A percentile compares a stretch with the other conserved stretches of the same genome.
Evolutionary conservation across 2,888 invertebrate genomes (phyloP).

Genomic region (Lingula anatina): DNA sequence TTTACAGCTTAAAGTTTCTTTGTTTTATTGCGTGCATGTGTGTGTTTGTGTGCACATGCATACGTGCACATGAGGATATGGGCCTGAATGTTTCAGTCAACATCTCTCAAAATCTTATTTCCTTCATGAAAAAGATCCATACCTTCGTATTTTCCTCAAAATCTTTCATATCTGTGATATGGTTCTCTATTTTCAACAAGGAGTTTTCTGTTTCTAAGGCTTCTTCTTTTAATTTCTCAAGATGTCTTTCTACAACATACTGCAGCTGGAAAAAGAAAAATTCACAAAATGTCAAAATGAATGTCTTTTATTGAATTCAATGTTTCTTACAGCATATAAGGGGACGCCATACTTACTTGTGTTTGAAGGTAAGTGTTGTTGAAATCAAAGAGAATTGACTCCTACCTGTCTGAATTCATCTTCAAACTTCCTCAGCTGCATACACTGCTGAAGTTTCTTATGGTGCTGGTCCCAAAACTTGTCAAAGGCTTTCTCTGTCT

Average conservation of each 20-base stretch:
- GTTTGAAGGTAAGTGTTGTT: too few relatives aligned
- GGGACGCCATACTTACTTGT: too few relatives aligned
- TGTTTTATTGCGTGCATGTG: too few relatives aligned
- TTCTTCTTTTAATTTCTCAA: conserved; percentile 48
- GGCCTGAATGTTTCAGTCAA: too few relatives aligned
- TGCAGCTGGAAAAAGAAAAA: conserved; percentile 46
- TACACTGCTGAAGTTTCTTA: conserved; percentile 75
- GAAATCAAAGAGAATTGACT: too few relatives aligned
- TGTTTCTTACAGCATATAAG: too few relatives aligned
- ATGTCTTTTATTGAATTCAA: too few relatives aligned
- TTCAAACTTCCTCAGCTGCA: conserved; percentile 87
- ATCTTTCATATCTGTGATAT: conserved; percentile 71
- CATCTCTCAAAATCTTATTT: neutral
- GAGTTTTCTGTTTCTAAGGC: conserved; percentile 88
- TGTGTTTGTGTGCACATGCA: too few relatives aligned
- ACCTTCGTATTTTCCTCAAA: conserved; percentile 65
- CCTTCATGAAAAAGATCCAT: conserved; percentile 23
- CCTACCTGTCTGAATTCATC: conserved; percentile 83
- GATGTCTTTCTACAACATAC: conserved; percentile 49
- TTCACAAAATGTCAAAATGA: too few relatives aligned
- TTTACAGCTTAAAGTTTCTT: too few relatives aligned
- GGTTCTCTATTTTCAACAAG: conserved; percentile 71
- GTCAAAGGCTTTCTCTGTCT: conserved; percentile 89
- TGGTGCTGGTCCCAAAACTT: conserved; percentile 92
- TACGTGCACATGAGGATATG: too few relatives aligned